Percentiles rank a stretch among this genome's conserved stretches.
These are phyloP conservation scores for Gnathonemus echidnorhynchus DNA, from an alignment of 2,113 vertebrate genomes.

Conservation along the genomic window DNA sequence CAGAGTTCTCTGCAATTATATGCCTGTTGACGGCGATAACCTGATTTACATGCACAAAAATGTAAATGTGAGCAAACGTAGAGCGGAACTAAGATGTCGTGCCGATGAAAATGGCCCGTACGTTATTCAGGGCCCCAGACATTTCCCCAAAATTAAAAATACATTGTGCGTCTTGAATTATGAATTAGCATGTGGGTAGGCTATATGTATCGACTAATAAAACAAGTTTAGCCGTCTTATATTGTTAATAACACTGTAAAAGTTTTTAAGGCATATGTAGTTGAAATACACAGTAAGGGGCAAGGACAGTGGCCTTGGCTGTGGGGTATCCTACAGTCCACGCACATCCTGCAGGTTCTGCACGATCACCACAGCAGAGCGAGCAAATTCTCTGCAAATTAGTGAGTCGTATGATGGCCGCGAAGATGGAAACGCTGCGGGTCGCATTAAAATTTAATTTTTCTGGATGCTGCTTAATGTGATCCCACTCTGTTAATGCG, in stretches of 20 bases:
- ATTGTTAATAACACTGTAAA: background rate
- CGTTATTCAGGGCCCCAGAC: background rate
- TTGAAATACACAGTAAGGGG: background rate
- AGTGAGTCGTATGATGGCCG: background rate
- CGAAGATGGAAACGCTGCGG: constrained; percentile 7
- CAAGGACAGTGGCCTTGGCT: background rate
- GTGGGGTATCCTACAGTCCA: background rate
- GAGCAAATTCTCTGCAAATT: background rate
- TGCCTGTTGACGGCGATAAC: constrained; percentile 25
- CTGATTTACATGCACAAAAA: constrained; percentile 33
- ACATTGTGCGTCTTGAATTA: background rate
- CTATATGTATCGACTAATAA: background rate
- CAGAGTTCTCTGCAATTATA: background rate
- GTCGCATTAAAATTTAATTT: constrained; percentile 35
- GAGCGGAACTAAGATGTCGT: constrained; percentile 17
- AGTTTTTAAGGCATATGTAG: background rate
- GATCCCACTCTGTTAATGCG: constrained; percentile 22
- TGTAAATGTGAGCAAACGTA: background rate
- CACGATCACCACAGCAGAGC: background rate
- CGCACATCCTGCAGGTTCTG: background rate
- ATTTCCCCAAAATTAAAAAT: background rate
- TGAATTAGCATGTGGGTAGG: background rate
- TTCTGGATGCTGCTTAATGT: background rate
- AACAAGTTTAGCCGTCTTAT: background rate
- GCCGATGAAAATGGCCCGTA: constrained; percentile 28